Conservation (phyloP, 2,797 vertebrate genomes). For the Cynopterus sphinx region DNA sequence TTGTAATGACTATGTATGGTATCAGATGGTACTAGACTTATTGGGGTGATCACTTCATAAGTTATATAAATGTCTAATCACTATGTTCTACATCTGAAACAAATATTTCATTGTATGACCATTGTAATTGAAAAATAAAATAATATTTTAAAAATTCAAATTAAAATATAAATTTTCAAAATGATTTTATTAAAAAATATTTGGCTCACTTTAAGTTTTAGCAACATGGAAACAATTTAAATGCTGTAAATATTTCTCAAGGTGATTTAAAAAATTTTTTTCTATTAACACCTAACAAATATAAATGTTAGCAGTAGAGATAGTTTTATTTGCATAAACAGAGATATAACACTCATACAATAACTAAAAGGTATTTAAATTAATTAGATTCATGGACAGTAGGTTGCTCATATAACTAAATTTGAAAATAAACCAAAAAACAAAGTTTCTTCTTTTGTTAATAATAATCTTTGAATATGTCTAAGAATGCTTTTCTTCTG, state of each 20-base stretch:
- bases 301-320: not conserved
- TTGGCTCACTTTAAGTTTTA: not conserved
- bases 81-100: too few species aligned
- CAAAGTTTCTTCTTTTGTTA: not conserved
- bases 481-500: not conserved
- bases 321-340: not conserved
- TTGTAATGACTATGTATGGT: too few species aligned
- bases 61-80: too few species aligned
- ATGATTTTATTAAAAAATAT: not conserved
- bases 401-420: not conserved
- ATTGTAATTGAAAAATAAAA: too few species aligned
- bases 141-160: not conserved
- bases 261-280: not conserved
- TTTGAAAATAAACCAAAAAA: not conserved
- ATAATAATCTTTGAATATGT: not conserved
- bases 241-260: not conserved
- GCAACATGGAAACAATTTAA: not conserved
- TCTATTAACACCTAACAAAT: not conserved
- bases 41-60: too few species aligned
- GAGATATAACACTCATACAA: not conserved
- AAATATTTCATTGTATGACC: too few species aligned
- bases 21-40: too few species aligned
- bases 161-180: constrained; percentile 40
- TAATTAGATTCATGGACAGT: not conserved
- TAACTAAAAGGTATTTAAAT: not conserved